A percentile compares a stretch with the other conserved stretches of the same genome.
phyloP scores from a whole-genome alignment of 2,797 vertebrate genomes.

The Rhinoraja longicauda region DNA sequence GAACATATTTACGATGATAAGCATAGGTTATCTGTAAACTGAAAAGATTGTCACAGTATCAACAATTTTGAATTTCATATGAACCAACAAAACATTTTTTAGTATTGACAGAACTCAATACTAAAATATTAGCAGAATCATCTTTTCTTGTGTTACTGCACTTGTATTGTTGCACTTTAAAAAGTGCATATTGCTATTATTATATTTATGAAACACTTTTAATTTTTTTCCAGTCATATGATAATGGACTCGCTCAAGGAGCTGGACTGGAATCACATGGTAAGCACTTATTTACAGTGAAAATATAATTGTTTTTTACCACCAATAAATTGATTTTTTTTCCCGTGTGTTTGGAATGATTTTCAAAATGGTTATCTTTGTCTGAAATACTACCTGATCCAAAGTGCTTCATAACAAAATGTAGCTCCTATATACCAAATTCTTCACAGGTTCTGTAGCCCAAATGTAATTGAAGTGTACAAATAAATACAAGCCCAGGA shows the following conservation, averaged over 20 bases:
- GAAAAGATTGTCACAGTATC: neutral
- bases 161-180: neutral
- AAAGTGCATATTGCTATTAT: neutral
- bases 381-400: neutral
- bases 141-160: neutral
- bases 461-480: neutral
- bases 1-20: neutral
- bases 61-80: neutral
- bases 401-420: neutral
- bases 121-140: neutral
- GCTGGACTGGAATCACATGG: slow-evolving; percentile 91
- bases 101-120: neutral
- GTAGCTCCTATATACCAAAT: neutral
- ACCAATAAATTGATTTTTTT: neutral
- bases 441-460: neutral
- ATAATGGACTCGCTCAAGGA: slow-evolving; percentile 91
- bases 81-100: neutral
- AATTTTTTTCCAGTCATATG: slow-evolving; percentile 73
- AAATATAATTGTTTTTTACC: neutral
- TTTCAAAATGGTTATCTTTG: neutral
- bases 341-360: neutral
- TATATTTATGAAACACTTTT: neutral
- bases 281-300: slow-evolving; percentile 58
- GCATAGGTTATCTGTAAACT: neutral
- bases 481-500: neutral